These are phyloP conservation scores for Temnothorax nylanderi DNA, from an alignment of 1,140 invertebrate species.

Conservation along the genomic window DNA sequence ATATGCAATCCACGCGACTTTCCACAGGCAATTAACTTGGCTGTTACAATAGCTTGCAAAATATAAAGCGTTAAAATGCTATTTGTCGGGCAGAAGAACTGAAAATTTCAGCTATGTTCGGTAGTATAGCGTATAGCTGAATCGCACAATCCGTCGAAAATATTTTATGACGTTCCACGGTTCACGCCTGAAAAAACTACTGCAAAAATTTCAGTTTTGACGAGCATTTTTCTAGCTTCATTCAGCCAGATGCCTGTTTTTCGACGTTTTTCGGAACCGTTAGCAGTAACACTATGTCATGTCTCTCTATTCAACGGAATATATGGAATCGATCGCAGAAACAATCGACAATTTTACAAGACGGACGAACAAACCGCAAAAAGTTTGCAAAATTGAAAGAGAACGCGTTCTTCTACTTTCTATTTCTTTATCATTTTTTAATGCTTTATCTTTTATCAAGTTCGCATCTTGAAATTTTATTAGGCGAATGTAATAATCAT, in stretches of 20 bases:
- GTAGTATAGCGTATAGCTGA: conserved; percentile 25
- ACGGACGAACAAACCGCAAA: not conserved
- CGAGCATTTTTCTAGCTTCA: conserved; percentile 48
- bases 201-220: conserved; percentile 38
- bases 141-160: conserved; percentile 41
- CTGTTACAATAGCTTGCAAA: not conserved
- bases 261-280: conserved; percentile 33
- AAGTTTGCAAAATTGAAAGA: not conserved
- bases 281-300: conserved; percentile 27
- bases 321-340: conserved; percentile 26
- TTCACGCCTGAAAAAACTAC: conserved; percentile 41
- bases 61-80: conserved; percentile 29
- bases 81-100: conserved; percentile 23
- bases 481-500: not conserved
- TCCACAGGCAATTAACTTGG: conserved; percentile 21
- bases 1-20: conserved; percentile 6
- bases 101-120: conserved; percentile 38
- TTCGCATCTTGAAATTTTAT: not conserved
- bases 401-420: not conserved
- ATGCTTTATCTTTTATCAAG: not conserved
- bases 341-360: conserved; percentile 35
- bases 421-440: not conserved
- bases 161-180: conserved; percentile 49
- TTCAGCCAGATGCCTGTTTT: conserved; percentile 20
- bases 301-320: conserved; percentile 29